Conservation (phyloP, 2,113 vertebrate species). For the Stegastes partitus region DNA sequence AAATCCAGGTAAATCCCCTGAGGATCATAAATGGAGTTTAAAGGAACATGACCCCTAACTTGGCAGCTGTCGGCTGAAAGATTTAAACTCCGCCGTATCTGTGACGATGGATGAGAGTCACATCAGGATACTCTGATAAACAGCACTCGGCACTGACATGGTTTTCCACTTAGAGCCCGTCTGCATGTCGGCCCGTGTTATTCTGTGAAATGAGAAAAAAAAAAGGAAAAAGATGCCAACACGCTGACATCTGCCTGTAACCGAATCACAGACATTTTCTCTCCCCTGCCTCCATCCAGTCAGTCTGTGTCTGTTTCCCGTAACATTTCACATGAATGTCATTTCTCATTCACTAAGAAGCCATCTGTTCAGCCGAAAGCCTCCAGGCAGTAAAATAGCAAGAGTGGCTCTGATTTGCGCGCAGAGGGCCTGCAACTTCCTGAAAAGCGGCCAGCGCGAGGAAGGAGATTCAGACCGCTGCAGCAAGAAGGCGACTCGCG, state of each 20-base stretch:
- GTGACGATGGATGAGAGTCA: not conserved
- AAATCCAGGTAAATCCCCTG: not conserved
- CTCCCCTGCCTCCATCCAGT: slow-evolving; percentile 34
- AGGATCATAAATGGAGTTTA: slow-evolving; percentile 15
- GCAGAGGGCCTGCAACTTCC: slow-evolving; percentile 33
- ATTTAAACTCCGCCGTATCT: slow-evolving; percentile 9
- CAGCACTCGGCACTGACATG: slow-evolving; percentile 29
- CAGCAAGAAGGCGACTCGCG: not conserved
- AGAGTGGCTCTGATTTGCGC: slow-evolving; percentile 41
- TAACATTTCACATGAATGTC: slow-evolving; percentile 69
- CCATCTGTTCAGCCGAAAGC: slow-evolving; percentile 69
- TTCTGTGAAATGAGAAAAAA: slow-evolving; percentile 20
- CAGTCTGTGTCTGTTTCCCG: slow-evolving; percentile 52
- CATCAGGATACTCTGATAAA: slow-evolving; percentile 25
- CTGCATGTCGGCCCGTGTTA: slow-evolving; percentile 13
- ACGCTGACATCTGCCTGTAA: slow-evolving; percentile 62
- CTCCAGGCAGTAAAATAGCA: slow-evolving; percentile 44
- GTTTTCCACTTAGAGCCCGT: slow-evolving; percentile 70
- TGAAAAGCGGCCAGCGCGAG: slow-evolving; percentile 43
- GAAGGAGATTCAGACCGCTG: slow-evolving; percentile 7
- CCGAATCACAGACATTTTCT: slow-evolving; percentile 55
- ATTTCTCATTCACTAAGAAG: slow-evolving; percentile 70
- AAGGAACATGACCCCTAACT: slow-evolving; percentile 11
- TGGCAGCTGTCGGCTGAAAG: slow-evolving; percentile 36
- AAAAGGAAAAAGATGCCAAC: slow-evolving; percentile 37